Percentiles rank a stretch among this genome's conserved stretches.
Conservation (phyloP, 2,888 invertebrate genomes). For the Ceratothoa steindachneri region DNA sequence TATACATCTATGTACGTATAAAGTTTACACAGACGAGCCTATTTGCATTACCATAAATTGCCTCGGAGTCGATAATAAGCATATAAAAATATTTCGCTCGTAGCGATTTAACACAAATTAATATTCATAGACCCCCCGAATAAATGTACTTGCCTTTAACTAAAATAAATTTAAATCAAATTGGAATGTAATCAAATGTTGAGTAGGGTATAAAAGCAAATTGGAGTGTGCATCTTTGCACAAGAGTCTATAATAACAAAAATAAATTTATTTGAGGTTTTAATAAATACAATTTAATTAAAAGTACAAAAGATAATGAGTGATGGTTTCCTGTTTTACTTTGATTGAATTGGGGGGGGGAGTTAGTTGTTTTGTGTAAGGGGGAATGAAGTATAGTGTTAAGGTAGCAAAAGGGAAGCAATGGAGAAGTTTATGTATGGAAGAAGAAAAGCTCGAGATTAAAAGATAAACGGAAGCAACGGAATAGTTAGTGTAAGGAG, state of each 20-base stretch:
- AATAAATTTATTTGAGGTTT: no score
- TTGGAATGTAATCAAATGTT: background rate
- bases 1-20: conserved; percentile 1
- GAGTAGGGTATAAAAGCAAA: background rate
- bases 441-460: background rate
- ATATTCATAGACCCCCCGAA: background rate
- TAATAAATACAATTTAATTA: no score
- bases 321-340: no score
- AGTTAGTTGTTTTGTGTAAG: background rate
- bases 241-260: no score
- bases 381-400: background rate
- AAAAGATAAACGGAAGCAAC: background rate
- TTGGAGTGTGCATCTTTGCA: no score
- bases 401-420: background rate
- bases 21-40: background rate
- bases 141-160: background rate
- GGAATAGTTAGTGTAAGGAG: background rate
- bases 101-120: background rate
- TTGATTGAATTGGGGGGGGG: no score
- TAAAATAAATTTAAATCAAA: background rate
- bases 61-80: background rate
- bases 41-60: background rate
- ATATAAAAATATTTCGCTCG: background rate
- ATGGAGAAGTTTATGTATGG: no score
- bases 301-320: no score